phyloP scores from a whole-genome alignment of 2,888 invertebrate genomes.

The Metopia argyrocephala region DNA sequence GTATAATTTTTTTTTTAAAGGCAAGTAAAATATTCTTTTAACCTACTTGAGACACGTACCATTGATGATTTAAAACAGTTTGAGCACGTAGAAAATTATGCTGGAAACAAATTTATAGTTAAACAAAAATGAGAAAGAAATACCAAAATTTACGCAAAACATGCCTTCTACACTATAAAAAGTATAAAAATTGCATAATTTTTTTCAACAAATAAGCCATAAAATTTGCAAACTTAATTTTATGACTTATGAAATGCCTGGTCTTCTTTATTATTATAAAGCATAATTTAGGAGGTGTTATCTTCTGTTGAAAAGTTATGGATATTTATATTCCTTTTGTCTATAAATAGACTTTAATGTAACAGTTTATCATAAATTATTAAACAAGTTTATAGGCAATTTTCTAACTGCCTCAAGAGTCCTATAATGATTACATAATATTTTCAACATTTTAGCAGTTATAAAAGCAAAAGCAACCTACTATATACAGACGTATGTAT shows the following conservation, averaged over 20 bases:
- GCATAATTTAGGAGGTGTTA: neutral
- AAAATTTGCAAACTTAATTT: conserved; percentile 62
- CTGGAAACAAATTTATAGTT: conserved; percentile 42
- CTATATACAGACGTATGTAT: no score
- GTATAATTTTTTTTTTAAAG: no score
- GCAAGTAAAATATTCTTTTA: neutral
- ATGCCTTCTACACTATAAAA: conserved; percentile 19
- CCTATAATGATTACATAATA: neutral
- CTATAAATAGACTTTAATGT: conserved; percentile 23
- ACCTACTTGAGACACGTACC: conserved; percentile 55
- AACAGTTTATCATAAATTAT: conserved; percentile 48
- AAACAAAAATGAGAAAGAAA: conserved; percentile 52
- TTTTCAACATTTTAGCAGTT: no score
- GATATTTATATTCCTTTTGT: neutral
- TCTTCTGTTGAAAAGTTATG: neutral
- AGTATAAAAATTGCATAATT: neutral
- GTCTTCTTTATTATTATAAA: neutral
- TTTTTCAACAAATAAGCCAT: conserved; percentile 29
- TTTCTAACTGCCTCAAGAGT: conserved; percentile 19
- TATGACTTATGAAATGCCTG: conserved; percentile 7
- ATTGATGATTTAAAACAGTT: conserved; percentile 60
- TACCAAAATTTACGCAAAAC: neutral
- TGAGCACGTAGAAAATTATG: conserved; percentile 64
- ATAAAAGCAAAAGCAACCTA: no score
- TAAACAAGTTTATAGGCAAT: conserved; percentile 38